Evolutionary conservation across 2,113 vertebrate species (phyloP).

Genomic region (Oncorhynchus keta): DNA sequence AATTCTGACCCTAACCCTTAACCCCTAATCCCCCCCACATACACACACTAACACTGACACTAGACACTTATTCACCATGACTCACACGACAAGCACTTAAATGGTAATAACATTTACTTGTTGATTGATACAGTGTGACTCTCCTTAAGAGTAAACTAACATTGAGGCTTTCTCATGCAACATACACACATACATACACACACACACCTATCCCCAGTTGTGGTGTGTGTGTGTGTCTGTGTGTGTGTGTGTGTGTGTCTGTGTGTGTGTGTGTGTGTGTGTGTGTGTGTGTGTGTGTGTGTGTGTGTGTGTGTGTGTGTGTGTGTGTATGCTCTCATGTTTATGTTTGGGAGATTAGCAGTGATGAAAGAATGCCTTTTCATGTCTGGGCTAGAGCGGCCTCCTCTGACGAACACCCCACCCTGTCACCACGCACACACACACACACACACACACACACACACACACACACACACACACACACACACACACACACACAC

Average conservation of each 20-base stretch:
- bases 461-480: neutral
- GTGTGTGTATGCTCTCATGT: slow-evolving; percentile 65
- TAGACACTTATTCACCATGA: slow-evolving; percentile 22
- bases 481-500: neutral
- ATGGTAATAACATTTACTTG: slow-evolving; percentile 39
- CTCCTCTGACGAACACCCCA: slow-evolving; percentile 52
- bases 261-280: slow-evolving; percentile 75
- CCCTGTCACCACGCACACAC: slow-evolving; percentile 18
- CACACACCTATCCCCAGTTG: slow-evolving; percentile 42
- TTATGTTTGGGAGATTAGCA: slow-evolving; percentile 81
- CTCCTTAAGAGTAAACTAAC: slow-evolving; percentile 61
- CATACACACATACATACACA: slow-evolving; percentile 36
- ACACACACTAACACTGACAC: neutral
- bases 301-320: slow-evolving; percentile 73
- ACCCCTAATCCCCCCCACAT: neutral
- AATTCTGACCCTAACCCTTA: neutral
- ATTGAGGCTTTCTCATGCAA: slow-evolving; percentile 27
- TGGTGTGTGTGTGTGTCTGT: slow-evolving; percentile 62
- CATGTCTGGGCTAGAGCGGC: slow-evolving; percentile 66
- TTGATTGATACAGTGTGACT: slow-evolving; percentile 53
- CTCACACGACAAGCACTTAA: slow-evolving; percentile 7
- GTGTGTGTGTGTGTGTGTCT: slow-evolving; percentile 47
- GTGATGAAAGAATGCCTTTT: slow-evolving; percentile 80
- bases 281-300: neutral
- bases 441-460: neutral